phyloP scores from a whole-genome alignment of 2,797 vertebrate species.

The Silurus aristotelis region DNA sequence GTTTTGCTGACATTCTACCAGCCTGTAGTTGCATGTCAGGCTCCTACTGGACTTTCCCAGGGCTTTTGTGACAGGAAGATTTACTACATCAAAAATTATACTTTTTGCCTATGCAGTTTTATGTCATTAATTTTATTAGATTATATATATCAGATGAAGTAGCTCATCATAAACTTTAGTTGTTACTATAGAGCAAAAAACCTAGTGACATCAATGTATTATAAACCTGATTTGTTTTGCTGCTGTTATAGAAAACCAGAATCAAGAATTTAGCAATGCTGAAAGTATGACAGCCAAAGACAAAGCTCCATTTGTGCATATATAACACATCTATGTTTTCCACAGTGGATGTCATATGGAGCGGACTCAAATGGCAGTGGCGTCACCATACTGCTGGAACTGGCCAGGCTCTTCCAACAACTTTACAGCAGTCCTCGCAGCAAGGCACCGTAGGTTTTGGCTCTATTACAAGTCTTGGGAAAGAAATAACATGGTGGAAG shows the following conservation, averaged over 20 bases:
- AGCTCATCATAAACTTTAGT: no score
- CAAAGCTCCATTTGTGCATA: neutral
- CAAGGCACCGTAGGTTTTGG: slow-evolving; percentile 71
- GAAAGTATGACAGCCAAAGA: neutral
- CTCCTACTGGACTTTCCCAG: neutral
- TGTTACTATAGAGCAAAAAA: neutral
- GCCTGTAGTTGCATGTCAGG: neutral
- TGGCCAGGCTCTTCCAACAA: slow-evolving; percentile 76
- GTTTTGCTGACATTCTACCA: neutral
- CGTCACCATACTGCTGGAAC: slow-evolving; percentile 75
- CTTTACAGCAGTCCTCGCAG: slow-evolving; percentile 72
- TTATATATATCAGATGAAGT: no score
- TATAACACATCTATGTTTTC: slow-evolving; percentile 29
- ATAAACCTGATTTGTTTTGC: neutral
- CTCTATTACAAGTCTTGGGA: neutral
- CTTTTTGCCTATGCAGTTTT: neutral
- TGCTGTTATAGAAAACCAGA: neutral
- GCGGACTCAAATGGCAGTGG: slow-evolving; percentile 83
- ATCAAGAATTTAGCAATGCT: neutral
- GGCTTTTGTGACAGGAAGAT: neutral
- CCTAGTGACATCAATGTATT: neutral
- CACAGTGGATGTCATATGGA: slow-evolving; percentile 79
- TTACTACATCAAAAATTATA: neutral
- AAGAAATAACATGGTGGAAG: neutral
- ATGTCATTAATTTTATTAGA: no score